These are phyloP conservation scores for Standfussiana lucernea DNA, from an alignment of 2,888 invertebrate species.

Conservation along the genomic window DNA sequence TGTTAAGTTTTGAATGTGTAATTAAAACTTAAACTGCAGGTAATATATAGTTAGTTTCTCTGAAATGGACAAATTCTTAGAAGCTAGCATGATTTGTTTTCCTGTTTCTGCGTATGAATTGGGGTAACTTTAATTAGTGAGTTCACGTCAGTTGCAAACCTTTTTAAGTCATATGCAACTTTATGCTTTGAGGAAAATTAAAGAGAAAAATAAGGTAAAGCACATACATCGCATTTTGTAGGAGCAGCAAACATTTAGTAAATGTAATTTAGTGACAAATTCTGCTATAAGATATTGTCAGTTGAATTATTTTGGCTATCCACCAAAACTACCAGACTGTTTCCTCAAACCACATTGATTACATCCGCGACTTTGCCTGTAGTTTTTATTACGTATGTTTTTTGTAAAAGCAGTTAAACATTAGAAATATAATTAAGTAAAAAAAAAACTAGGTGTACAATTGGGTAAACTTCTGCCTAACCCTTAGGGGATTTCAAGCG, in stretches of 20 bases:
- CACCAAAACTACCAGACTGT: conserved; percentile 50
- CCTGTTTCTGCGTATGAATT: neutral
- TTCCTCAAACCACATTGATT: conserved; percentile 36
- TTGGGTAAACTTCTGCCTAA: neutral
- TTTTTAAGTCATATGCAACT: neutral
- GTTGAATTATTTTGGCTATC: conserved; percentile 50
- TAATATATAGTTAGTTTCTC: neutral
- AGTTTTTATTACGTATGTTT: conserved; percentile 7
- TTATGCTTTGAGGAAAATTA: conserved; percentile 18
- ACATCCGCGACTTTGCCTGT: conserved; percentile 18
- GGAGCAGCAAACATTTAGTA: conserved; percentile 4
- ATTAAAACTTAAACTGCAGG: neutral
- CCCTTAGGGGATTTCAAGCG: neutral
- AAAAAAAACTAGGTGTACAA: neutral
- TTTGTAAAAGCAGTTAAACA: neutral
- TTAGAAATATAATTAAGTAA: neutral
- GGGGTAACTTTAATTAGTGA: neutral
- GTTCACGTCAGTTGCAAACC: conserved; percentile 5
- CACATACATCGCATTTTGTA: conserved; percentile 6
- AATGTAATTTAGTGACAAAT: conserved; percentile 36
- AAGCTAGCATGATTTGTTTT: neutral
- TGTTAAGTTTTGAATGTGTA: neutral
- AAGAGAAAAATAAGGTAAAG: too few relatives aligned
- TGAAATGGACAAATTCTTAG: neutral
- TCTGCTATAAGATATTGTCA: conserved; percentile 40